phyloP scores from a whole-genome alignment of 2,888 invertebrate species.

The Stratiomys singularior region DNA sequence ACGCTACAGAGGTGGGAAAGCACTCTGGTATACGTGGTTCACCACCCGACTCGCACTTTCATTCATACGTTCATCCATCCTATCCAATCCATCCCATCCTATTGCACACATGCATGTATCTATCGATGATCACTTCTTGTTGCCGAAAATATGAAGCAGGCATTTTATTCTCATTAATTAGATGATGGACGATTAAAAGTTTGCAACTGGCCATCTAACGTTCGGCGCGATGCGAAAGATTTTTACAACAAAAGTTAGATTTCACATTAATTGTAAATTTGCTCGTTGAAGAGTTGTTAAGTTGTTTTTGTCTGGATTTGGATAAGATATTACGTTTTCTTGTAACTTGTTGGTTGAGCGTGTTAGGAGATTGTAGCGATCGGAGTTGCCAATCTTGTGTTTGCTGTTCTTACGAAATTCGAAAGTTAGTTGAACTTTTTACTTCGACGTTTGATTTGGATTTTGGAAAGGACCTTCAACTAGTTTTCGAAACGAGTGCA shows the following conservation, averaged over 20 bases:
- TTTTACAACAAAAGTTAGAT: not conserved
- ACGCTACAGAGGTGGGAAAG: conserved; percentile 28
- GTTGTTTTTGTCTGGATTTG: conserved; percentile 1
- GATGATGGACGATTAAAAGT: not conserved
- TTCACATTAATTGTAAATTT: conserved; percentile 13
- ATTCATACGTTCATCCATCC: conserved; percentile 14
- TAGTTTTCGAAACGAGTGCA: too few species aligned
- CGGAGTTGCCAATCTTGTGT: too few species aligned
- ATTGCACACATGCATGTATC: too few species aligned
- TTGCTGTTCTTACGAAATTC: too few species aligned
- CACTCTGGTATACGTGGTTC: not conserved
- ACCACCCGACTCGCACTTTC: conserved; percentile 7
- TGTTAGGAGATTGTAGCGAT: too few species aligned
- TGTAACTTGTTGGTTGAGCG: not conserved
- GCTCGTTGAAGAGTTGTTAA: not conserved
- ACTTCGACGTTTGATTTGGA: too few species aligned
- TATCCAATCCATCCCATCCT: not conserved
- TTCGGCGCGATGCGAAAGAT: not conserved
- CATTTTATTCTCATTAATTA: conserved; percentile 36
- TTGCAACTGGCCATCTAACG: not conserved
- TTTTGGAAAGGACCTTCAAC: too few species aligned
- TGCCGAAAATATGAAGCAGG: conserved; percentile 19
- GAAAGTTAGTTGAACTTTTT: too few species aligned
- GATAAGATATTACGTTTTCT: conserved; percentile 5
- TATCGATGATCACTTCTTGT: conserved; percentile 4